phyloP scores from a whole-genome alignment of 2,888 invertebrate genomes.

The Hydraecia micacea region DNA sequence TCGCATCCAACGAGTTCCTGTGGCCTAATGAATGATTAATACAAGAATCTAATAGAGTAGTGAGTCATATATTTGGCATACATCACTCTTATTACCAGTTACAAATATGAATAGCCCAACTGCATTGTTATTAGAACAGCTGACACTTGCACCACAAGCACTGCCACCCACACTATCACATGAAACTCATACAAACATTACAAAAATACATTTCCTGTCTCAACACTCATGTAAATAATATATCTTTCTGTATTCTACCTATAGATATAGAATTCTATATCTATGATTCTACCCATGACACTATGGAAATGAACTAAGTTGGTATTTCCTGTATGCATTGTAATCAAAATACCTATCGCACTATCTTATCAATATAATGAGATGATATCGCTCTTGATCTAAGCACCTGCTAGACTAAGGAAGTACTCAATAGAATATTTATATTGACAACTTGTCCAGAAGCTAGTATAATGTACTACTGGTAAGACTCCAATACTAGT shows the following conservation, averaged over 20 bases:
- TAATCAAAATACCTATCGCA: not conserved
- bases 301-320: not conserved
- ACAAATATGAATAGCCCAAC: conserved; percentile 5
- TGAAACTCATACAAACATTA: conserved; percentile 19
- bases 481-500: not conserved
- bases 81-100: not conserved
- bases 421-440: not conserved
- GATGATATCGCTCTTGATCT: conserved; percentile 13
- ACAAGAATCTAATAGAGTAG: not conserved
- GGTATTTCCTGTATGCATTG: not conserved
- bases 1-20: no score
- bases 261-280: no score
- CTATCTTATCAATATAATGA: conserved; percentile 30
- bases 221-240: not conserved
- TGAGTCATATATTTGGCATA: conserved; percentile 14
- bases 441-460: not conserved
- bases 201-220: conserved; percentile 20
- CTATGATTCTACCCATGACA: not conserved
- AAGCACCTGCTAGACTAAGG: not conserved
- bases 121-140: conserved; percentile 26
- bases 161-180: conserved; percentile 7
- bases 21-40: not conserved
- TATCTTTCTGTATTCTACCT: not conserved
- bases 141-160: conserved; percentile 8
- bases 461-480: conserved; percentile 2